Evolutionary conservation across 2,113 vertebrate genomes (phyloP).

Genomic region (Peromyscus polionotus): DNA sequence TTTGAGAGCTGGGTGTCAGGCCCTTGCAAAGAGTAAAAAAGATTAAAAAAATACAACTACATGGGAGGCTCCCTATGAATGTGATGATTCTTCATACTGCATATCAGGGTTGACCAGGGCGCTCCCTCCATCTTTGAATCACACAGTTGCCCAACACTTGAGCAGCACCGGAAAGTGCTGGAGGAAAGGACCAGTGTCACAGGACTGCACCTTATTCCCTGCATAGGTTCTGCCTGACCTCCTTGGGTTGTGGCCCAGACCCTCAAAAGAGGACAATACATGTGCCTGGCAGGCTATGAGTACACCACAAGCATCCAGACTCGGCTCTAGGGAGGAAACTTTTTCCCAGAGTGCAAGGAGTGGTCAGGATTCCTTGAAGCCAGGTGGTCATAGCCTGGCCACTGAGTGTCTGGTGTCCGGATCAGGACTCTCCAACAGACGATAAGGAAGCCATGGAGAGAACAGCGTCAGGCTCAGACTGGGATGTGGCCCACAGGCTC

Average conservation of each 20-base stretch:
- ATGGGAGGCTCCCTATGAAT: neutral
- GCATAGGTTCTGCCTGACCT: neutral
- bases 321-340: neutral
- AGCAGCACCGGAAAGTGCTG: neutral
- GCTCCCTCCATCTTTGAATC: neutral
- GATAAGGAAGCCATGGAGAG: neutral
- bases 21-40: neutral
- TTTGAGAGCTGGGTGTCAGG: neutral
- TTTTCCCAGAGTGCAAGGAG: neutral
- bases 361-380: neutral
- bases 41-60: neutral
- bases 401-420: neutral
- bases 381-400: neutral
- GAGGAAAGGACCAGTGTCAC: neutral
- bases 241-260: too few species aligned
- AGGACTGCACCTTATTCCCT: neutral
- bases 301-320: neutral
- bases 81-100: neutral
- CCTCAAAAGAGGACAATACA: neutral
- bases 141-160: neutral
- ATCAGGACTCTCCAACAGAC: neutral
- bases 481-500: neutral
- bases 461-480: neutral
- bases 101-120: neutral
- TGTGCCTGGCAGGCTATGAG: neutral